Evolutionary conservation across 1,140 invertebrate species (phyloP).

Genomic region (Megalopta genalis): DNA sequence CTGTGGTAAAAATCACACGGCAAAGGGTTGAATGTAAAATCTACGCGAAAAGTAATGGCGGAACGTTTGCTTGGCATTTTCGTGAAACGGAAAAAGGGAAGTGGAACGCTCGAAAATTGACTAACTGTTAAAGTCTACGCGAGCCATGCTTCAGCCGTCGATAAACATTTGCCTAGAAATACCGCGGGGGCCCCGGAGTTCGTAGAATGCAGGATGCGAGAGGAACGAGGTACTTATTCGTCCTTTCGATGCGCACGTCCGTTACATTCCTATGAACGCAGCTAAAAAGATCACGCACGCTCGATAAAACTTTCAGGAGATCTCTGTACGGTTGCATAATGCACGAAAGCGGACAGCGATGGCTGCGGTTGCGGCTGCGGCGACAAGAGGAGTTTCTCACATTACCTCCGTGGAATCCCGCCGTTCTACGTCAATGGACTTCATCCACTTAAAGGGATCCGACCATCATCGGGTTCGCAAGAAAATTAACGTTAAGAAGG

Average conservation of each 20-base stretch:
- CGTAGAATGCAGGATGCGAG: conserved; percentile 31
- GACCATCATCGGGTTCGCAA: not conserved
- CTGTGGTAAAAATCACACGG: too few relatives aligned
- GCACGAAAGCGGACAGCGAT: conserved; percentile 45
- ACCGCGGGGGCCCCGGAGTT: conserved; percentile 29
- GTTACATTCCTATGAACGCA: conserved; percentile 43
- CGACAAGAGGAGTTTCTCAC: conserved; percentile 58
- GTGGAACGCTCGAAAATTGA: not conserved
- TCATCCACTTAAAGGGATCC: conserved; percentile 39
- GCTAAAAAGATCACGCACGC: conserved; percentile 55
- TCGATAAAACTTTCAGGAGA: conserved; percentile 62
- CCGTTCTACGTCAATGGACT: conserved; percentile 8
- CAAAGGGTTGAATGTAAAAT: too few relatives aligned
- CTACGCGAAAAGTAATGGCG: too few relatives aligned
- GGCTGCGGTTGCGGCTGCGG: conserved; percentile 21
- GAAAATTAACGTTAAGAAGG: conserved; percentile 20
- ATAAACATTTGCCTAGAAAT: conserved; percentile 38
- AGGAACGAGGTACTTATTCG: conserved; percentile 36
- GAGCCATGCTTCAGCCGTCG: not conserved
- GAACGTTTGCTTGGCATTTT: not conserved
- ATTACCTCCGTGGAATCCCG: conserved; percentile 48
- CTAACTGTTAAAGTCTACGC: not conserved
- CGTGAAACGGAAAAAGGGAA: not conserved
- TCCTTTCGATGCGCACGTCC: conserved; percentile 39
- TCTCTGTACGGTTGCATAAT: conserved; percentile 63